phyloP scores from a whole-genome alignment of 2,888 invertebrate species.

The Volucella zonaria region DNA sequence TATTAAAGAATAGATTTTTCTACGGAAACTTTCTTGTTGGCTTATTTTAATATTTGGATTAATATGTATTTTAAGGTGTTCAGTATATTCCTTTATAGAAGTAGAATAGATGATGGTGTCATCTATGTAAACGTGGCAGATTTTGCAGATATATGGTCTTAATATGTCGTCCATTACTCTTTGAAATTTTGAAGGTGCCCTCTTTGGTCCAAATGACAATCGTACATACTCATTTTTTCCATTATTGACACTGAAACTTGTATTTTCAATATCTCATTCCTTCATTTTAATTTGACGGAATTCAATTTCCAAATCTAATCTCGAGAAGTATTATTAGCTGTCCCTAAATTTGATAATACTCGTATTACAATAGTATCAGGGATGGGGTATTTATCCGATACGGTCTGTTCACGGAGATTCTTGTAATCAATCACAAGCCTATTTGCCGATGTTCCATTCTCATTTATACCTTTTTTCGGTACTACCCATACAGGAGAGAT shows the following conservation, averaged over 20 bases:
- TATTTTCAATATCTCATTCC: conserved; percentile 1
- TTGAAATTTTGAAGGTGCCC: no score
- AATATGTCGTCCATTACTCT: no score
- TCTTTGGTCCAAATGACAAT: no score
- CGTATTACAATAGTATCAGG: conserved; percentile 22
- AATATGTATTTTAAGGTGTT: neutral
- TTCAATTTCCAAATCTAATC: conserved; percentile 22
- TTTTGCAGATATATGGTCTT: no score
- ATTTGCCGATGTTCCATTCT: neutral
- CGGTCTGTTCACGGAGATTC: conserved; percentile 15
- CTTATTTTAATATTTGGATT: conserved; percentile 45
- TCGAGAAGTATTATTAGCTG: conserved; percentile 32
- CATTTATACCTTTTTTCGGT: conserved; percentile 29
- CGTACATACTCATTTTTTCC: no score
- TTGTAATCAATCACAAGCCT: conserved; percentile 34
- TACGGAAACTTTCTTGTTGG: no score
- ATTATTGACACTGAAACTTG: neutral
- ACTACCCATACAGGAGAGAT: conserved; percentile 27
- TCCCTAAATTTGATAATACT: conserved; percentile 16
- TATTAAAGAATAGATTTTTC: neutral
- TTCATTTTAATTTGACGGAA: conserved; percentile 38
- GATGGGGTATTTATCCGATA: conserved; percentile 19
- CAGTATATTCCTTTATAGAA: conserved; percentile 8
- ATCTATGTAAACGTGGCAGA: conserved; percentile 4
- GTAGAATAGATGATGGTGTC: conserved; percentile 37